Conservation (phyloP, 2,797 vertebrate genomes). For the Sciaenops ocellatus region DNA sequence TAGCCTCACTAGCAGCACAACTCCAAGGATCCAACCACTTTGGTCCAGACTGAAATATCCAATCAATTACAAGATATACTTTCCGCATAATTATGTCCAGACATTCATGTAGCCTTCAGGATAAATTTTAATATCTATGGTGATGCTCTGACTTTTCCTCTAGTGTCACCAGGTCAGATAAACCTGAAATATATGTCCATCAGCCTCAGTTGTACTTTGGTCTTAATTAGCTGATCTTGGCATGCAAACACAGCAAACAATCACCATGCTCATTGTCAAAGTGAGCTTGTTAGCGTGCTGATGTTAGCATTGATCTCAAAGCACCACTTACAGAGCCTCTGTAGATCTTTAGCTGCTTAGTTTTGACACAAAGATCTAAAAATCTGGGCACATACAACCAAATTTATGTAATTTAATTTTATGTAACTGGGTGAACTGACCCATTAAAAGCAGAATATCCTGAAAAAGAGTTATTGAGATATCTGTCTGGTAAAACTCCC, state of each 20-base stretch:
- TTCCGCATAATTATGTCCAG: background rate
- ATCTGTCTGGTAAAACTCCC: slow-evolving; percentile 14
- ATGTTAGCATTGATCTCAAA: background rate
- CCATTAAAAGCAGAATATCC: slow-evolving; percentile 18
- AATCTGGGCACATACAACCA: slow-evolving; percentile 14
- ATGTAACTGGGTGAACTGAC: slow-evolving; percentile 40
- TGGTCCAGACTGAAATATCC: too few relatives aligned
- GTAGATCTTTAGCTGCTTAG: background rate
- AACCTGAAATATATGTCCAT: too few relatives aligned
- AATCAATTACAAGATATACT: too few relatives aligned
- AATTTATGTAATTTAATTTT: slow-evolving; percentile 20
- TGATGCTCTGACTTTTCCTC: too few relatives aligned
- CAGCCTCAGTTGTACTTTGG: too few relatives aligned
- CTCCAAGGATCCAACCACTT: too few relatives aligned
- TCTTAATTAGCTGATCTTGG: background rate
- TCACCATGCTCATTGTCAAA: too few relatives aligned
- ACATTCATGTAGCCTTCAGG: background rate
- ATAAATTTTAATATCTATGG: background rate
- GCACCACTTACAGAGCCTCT: background rate
- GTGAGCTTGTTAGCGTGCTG: background rate
- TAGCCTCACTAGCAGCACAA: too few relatives aligned
- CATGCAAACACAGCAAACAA: background rate
- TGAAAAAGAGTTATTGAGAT: slow-evolving; percentile 17
- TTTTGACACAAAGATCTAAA: background rate
- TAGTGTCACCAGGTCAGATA: background rate